Conservation (phyloP, 30 jellyfish, hydroid and myxozoan species). For the Aurelia sp. region DNA sequence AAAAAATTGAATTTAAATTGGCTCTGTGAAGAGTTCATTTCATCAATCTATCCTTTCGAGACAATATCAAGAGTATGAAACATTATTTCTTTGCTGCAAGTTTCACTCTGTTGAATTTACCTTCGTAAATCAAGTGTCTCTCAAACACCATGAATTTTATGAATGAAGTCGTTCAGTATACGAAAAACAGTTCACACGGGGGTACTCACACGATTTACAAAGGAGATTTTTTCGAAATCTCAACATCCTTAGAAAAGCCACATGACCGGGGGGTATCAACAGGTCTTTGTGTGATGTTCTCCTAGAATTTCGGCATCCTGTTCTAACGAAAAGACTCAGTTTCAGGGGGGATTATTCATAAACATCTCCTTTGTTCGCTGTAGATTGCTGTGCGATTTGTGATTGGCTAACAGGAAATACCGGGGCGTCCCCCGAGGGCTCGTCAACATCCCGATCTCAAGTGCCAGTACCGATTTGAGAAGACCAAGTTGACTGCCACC, state of each 20-base stretch:
- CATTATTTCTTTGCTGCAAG: no score
- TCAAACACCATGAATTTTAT: no score
- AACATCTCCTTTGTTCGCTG: constrained; percentile 4
- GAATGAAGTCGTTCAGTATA: no score
- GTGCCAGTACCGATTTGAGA: constrained; percentile 23
- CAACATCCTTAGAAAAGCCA: constrained; percentile 4
- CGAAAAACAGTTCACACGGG: no score
- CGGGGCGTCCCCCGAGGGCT: constrained; percentile 89
- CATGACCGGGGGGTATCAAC: constrained; percentile 44
- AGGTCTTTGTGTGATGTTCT: not conserved
- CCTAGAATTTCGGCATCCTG: constrained; percentile 22
- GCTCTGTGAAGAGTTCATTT: no score
- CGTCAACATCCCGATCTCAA: constrained; percentile 62
- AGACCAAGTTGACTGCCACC: not conserved
- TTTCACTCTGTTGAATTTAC: no score
- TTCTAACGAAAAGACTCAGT: not conserved
- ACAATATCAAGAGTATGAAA: no score
- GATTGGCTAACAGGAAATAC: constrained; percentile 79
- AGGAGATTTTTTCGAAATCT: no score
- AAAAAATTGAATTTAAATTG: no score
- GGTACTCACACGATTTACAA: no score
- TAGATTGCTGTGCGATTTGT: constrained; percentile 24
- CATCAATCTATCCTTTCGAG: no score
- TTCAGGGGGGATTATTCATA: constrained; percentile 33
- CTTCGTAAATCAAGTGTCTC: no score